Conservation (phyloP, 2,797 vertebrate species). For the Channallabes apus region DNA sequence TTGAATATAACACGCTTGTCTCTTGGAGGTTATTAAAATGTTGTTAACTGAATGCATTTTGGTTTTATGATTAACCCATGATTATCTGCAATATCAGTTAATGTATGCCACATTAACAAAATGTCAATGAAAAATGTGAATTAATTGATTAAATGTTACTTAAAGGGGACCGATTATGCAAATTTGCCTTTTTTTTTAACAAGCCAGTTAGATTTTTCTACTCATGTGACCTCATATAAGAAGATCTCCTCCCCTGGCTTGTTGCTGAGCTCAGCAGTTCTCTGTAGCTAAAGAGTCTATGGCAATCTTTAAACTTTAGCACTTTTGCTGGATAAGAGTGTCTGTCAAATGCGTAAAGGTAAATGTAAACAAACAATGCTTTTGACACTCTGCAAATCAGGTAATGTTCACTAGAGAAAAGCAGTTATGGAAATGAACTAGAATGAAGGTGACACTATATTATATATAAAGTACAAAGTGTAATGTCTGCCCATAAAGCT, state of each 20-base stretch:
- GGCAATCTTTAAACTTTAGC: no score
- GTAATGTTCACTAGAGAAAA: background rate
- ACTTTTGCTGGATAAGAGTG: no score
- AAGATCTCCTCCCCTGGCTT: no score
- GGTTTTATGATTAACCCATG: background rate
- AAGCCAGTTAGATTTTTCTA: no score
- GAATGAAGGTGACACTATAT: background rate
- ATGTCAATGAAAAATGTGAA: background rate
- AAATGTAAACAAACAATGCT: no score
- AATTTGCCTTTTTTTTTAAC: no score
- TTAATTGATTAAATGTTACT: background rate
- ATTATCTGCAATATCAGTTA: background rate
- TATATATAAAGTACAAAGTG: background rate
- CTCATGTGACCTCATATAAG: no score
- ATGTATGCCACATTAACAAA: background rate
- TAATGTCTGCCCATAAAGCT: background rate
- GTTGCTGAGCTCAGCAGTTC: no score
- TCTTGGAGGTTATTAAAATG: background rate
- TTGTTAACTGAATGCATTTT: background rate
- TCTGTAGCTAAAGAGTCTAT: no score
- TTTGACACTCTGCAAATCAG: background rate
- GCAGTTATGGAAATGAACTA: background rate
- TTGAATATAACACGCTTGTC: background rate
- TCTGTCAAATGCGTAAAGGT: no score
- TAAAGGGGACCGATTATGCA: background rate